These are phyloP conservation scores for Phortica okadai DNA, from an alignment of 2,888 invertebrate genomes.

Conservation along the genomic window DNA sequence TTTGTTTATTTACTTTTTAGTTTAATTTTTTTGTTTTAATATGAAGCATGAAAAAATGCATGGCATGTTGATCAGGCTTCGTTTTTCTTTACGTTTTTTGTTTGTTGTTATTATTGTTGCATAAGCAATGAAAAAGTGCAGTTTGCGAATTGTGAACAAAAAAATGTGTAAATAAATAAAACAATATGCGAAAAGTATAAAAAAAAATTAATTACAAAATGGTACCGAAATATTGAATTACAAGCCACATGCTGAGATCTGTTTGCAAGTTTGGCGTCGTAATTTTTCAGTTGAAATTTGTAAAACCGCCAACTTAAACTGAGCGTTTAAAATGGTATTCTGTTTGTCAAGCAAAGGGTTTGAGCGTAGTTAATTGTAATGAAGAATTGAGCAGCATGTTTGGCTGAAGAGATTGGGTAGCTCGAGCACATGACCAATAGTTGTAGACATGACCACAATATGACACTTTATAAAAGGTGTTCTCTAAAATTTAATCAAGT, in stretches of 20 bases:
- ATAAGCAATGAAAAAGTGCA: constrained; percentile 49
- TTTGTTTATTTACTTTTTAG: constrained; percentile 62
- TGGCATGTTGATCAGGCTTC: constrained; percentile 56
- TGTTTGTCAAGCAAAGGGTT: background rate
- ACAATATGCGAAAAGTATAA: constrained; percentile 31
- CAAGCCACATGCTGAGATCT: constrained; percentile 22
- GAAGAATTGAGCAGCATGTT: no score
- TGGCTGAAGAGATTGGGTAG: no score
- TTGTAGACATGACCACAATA: no score
- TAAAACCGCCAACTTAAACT: background rate
- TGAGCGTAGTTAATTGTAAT: no score
- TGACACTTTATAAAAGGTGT: no score
- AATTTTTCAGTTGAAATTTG: constrained; percentile 15
- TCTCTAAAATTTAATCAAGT: no score
- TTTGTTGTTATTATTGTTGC: constrained; percentile 44
- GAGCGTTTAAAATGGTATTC: background rate
- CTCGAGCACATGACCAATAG: no score
- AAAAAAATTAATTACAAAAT: constrained; percentile 39
- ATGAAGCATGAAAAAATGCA: constrained; percentile 59
- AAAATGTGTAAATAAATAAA: constrained; percentile 21
- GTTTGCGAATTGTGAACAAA: background rate
- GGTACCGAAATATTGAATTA: constrained; percentile 44
- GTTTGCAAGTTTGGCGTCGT: background rate
- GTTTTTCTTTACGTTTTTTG: background rate
- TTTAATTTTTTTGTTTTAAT: constrained; percentile 43